phyloP scores from a whole-genome alignment of 2,113 vertebrate species.

The Ramphastos sulfuratus region DNA sequence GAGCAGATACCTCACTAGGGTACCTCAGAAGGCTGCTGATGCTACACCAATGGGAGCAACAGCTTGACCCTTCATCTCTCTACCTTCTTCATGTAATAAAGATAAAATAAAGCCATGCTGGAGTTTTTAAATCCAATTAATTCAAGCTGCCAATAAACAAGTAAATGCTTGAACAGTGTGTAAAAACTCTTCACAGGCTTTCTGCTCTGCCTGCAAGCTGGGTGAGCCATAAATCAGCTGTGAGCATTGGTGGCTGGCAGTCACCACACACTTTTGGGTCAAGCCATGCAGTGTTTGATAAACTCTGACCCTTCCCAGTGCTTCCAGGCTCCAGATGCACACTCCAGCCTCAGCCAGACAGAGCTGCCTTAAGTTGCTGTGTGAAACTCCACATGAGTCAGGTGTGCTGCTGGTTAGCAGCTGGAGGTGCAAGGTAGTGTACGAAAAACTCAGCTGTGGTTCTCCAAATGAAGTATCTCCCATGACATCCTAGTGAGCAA shows the following conservation, averaged over 20 bases:
- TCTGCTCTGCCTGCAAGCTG: neutral
- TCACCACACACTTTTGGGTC: neutral
- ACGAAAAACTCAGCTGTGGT: neutral
- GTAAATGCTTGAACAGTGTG: neutral
- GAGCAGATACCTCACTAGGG: neutral
- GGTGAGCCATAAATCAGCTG: rapidly evolving
- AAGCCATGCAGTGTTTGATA: rapidly evolving
- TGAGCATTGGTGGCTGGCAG: neutral
- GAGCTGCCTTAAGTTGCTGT: neutral
- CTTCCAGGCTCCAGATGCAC: neutral
- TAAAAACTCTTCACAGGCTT: neutral
- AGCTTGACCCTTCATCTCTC: too few relatives aligned
- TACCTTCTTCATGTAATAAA: neutral
- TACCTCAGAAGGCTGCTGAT: rapidly evolving
- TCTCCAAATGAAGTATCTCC: neutral
- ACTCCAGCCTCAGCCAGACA: neutral
- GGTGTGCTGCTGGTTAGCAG: neutral
- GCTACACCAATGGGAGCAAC: neutral
- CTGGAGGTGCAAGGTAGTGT: neutral
- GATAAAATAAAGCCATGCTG: neutral
- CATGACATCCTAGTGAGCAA: too few relatives aligned
- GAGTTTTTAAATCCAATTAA: neutral
- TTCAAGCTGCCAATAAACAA: neutral
- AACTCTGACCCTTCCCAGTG: neutral
- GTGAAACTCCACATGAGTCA: neutral